Percentiles rank a stretch among this genome's conserved stretches.
phyloP scores from a whole-genome alignment of 2,113 vertebrate species.

The Ariopsis seemanni region DNA sequence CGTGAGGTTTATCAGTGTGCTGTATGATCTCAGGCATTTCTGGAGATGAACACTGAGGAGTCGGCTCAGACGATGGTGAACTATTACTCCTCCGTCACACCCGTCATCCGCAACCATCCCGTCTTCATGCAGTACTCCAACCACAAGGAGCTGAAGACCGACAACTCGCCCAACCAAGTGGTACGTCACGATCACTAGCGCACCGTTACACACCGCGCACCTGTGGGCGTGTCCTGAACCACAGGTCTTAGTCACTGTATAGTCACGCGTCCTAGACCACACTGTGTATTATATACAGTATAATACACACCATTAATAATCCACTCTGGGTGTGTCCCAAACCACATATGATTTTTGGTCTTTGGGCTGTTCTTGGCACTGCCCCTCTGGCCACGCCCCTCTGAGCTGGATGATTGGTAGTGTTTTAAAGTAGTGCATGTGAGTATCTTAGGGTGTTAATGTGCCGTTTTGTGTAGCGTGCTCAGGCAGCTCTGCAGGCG shows the following conservation, averaged over 20 bases:
- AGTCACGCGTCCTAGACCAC: background rate
- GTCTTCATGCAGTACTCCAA: constrained; percentile 97
- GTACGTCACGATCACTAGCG: constrained; percentile 68
- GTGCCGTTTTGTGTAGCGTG: constrained; percentile 74
- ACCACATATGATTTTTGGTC: background rate
- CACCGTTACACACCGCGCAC: background rate
- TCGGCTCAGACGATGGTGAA: constrained; percentile 96
- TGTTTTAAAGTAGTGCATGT: background rate
- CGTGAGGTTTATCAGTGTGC: background rate
- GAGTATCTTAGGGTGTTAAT: background rate
- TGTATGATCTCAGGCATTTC: constrained; percentile 79
- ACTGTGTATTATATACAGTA: no score
- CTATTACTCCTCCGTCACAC: constrained; percentile 93
- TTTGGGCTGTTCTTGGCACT: background rate
- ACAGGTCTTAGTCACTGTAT: background rate
- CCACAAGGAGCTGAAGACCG: constrained; percentile 97
- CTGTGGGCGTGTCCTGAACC: background rate
- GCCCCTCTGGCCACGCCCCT: background rate
- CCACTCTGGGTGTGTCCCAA: background rate
- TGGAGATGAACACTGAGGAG: constrained; percentile 94
- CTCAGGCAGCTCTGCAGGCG: constrained; percentile 91
- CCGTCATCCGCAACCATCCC: constrained; percentile 87
- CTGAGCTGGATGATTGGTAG: background rate
- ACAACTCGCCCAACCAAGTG: constrained; percentile 94
- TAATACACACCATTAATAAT: background rate